These are phyloP conservation scores for Grammomys dolichurus DNA, from an alignment of 2,113 vertebrate genomes.

Conservation along the genomic window DNA sequence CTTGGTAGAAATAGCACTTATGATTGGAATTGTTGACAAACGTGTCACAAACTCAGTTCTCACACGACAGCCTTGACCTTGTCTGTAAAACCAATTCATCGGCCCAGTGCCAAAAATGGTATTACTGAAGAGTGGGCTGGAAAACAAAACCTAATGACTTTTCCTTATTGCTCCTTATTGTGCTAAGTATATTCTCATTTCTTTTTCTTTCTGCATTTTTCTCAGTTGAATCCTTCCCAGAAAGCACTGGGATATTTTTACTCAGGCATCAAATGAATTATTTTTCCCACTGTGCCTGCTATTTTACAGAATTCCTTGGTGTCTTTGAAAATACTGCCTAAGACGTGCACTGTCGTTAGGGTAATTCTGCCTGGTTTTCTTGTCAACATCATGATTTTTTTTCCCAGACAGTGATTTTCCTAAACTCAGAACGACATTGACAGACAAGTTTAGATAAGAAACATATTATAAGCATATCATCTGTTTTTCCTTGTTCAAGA, in stretches of 20 bases:
- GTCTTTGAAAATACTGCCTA: not conserved
- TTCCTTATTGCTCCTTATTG: not conserved
- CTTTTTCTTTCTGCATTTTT: not conserved
- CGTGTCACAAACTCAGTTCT: not conserved
- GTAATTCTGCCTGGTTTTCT: not conserved
- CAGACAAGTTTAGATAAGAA: conserved; percentile 52
- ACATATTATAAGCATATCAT: not conserved
- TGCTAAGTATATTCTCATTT: not conserved
- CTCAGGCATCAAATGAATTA: not conserved
- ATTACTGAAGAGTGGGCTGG: not conserved
- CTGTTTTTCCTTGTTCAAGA: conserved; percentile 61
- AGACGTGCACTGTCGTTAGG: not conserved
- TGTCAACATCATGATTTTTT: not conserved
- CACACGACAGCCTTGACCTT: conserved; percentile 7
- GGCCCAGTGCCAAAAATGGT: not conserved
- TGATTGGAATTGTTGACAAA: not conserved
- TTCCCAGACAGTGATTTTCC: not conserved
- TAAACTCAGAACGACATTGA: not conserved
- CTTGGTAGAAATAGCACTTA: conserved; percentile 29
- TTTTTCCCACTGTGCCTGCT: not conserved
- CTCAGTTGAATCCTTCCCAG: not conserved
- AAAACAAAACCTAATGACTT: conserved; percentile 16
- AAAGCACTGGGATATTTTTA: conserved; percentile 1
- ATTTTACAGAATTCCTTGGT: not conserved
- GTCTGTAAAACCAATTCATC: not conserved